Base-by-base conservation (phyloP, 2,888 invertebrate genomes). In the Anarsia innoxiella region DNA sequence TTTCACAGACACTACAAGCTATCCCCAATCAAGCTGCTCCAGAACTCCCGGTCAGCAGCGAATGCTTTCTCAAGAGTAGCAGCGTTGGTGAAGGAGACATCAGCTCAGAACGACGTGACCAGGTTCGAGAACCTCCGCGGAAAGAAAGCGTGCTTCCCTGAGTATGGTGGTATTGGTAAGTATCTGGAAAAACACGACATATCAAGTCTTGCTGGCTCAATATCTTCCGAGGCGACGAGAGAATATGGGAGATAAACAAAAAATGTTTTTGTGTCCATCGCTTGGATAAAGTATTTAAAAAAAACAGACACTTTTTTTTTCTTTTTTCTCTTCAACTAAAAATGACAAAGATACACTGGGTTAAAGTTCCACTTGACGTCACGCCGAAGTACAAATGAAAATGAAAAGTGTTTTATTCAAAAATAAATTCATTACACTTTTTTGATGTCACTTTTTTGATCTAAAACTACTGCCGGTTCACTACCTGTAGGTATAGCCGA, bases 111-210 rank as follows among this genome's bases (percentile, higher is more conserved):
- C 1, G 65, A 71, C 25, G 76, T 88, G 34, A 82, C 74, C 0
- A 72, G 78, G 14, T 87, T 90, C 45, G 78, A 83, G 42, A 87
- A 88, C 57, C 56, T 91, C 1, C 73, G 84, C 25, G 80, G 70
- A 1, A 86, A 76, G 45, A 83, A 71, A 13, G 89, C 88, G 0
- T 91, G 91, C 61, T 88, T 91, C 71, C 89, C 91, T 0, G 89
- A 89, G 53, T 91, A 84, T 48, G 88, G 89, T 1, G 90, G 90
- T 23, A 87, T 90, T 36, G 87, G 89, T 89, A 46, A 70, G 75
- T 46, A 8, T 9, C 25, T 5, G 19, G 6, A n/a, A n/a, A n/a
- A n/a, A n/a, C n/a, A n/a, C n/a, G n/a, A n/a, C n/a, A n/a, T n/a
- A n/a, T n/a, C n/a, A n/a, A n/a, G n/a, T n/a, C n/a, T n/a, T n/a